Conservation (phyloP, 2,888 invertebrate species). For the Drosophila aldrichi region DNA sequence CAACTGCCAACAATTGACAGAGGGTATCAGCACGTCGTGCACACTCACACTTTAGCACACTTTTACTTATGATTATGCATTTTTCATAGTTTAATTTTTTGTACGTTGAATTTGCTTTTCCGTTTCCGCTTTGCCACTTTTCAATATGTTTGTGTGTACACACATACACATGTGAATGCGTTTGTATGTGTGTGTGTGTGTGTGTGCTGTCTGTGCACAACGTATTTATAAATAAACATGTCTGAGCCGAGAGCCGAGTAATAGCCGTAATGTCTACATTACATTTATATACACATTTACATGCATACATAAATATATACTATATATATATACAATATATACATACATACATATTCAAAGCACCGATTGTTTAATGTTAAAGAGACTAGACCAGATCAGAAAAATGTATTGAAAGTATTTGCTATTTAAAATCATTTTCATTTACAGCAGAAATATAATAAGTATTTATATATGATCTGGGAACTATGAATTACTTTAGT, state of each 20-base stretch:
- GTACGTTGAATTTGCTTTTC: conserved; percentile 17
- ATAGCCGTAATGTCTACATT: conserved; percentile 51
- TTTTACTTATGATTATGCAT: conserved; percentile 28
- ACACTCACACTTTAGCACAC: background rate
- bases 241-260: conserved; percentile 47
- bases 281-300: background rate
- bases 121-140: conserved; percentile 21
- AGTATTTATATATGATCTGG: too few relatives aligned
- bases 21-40: background rate
- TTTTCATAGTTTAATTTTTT: conserved; percentile 20
- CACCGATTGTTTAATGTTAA: too few relatives aligned
- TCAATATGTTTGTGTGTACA: conserved; percentile 3
- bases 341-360: background rate
- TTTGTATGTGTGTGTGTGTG: background rate
- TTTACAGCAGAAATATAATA: too few relatives aligned
- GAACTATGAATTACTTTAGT: too few relatives aligned
- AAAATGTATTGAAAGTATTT: too few relatives aligned
- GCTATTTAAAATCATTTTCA: too few relatives aligned
- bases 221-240: conserved; percentile 65
- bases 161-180: background rate
- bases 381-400: too few relatives aligned
- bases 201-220: conserved; percentile 13
- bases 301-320: background rate
- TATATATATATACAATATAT: background rate
- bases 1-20: background rate